These are phyloP conservation scores for Myripristis jacobus DNA, from an alignment of 2,797 vertebrate genomes.

Conservation along the genomic window DNA sequence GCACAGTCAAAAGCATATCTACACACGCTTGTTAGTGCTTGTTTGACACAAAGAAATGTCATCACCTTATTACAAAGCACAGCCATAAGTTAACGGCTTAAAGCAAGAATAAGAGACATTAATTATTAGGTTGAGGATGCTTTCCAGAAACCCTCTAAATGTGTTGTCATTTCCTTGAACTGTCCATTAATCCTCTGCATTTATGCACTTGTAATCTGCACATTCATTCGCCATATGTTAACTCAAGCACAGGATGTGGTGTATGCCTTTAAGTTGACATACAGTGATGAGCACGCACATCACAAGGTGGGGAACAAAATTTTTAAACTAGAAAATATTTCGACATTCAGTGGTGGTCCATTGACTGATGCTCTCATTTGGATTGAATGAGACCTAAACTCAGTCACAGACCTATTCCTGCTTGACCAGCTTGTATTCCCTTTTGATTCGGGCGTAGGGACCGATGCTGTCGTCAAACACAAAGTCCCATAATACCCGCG, in stretches of 20 bases:
- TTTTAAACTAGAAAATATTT: slow-evolving; percentile 6
- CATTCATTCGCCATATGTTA: background rate
- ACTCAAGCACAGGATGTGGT: background rate
- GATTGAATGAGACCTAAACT: slow-evolving; percentile 6
- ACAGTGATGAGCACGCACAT: slow-evolving; percentile 13
- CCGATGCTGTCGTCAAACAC: slow-evolving; percentile 93
- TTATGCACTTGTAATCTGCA: slow-evolving; percentile 1
- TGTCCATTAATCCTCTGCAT: background rate
- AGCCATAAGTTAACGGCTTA: background rate
- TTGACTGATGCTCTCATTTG: slow-evolving; percentile 30
- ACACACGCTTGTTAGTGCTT: background rate
- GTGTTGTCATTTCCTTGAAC: background rate
- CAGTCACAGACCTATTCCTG: slow-evolving; percentile 66
- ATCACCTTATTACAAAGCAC: background rate
- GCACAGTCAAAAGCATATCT: background rate
- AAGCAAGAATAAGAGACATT: slow-evolving; percentile 1
- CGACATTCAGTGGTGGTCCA: slow-evolving; percentile 7
- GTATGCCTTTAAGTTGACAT: background rate
- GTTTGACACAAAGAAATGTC: slow-evolving; percentile 5
- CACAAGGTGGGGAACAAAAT: background rate
- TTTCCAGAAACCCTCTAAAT: slow-evolving; percentile 1
- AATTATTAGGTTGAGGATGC: slow-evolving; percentile 11
- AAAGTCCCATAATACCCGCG: slow-evolving; percentile 95
- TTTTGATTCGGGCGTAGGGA: slow-evolving; percentile 93
- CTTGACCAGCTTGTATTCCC: slow-evolving; percentile 86